These are phyloP conservation scores for Cryptocephalus moraei DNA, from an alignment of 2,888 invertebrate species.

Conservation along the genomic window DNA sequence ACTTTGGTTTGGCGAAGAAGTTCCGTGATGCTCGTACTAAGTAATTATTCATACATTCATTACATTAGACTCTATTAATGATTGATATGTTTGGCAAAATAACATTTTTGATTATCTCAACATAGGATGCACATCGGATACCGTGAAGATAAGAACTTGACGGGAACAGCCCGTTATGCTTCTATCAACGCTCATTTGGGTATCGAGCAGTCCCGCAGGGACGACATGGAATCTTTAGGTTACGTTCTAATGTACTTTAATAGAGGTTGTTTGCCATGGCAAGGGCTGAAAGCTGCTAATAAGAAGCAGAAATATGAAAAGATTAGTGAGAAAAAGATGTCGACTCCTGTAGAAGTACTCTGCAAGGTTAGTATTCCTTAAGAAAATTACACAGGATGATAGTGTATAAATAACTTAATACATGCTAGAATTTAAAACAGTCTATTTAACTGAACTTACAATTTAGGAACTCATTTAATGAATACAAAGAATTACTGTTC, in stretches of 20 bases:
- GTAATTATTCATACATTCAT: no score
- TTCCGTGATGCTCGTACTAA: background rate
- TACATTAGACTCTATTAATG: no score
- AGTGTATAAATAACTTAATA: no score
- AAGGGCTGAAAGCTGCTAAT: constrained; percentile 93
- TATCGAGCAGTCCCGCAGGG: constrained; percentile 95
- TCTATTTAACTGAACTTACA: no score
- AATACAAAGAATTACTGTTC: no score
- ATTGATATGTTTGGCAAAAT: constrained; percentile 96
- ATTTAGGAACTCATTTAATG: no score
- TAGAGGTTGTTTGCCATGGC: constrained; percentile 91
- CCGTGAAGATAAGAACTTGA: constrained; percentile 94
- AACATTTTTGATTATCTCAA: constrained; percentile 81
- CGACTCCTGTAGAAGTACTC: constrained; percentile 93
- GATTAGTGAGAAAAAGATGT: constrained; percentile 99
- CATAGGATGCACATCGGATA: constrained; percentile 86
- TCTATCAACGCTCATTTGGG: constrained; percentile 99
- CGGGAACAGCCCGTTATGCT: constrained; percentile 64
- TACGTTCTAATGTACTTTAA: constrained; percentile 99
- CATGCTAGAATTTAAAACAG: no score
- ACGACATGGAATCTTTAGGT: constrained; percentile 98
- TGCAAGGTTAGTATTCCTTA: constrained; percentile 63
- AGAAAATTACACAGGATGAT: no score
- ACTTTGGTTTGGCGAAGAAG: background rate
- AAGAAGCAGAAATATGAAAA: constrained; percentile 99